A percentile compares a stretch with the other conserved stretches of the same genome.
phyloP scores from a whole-genome alignment of 2,888 invertebrate genomes.

The Dermolepida albohirtum region DNA sequence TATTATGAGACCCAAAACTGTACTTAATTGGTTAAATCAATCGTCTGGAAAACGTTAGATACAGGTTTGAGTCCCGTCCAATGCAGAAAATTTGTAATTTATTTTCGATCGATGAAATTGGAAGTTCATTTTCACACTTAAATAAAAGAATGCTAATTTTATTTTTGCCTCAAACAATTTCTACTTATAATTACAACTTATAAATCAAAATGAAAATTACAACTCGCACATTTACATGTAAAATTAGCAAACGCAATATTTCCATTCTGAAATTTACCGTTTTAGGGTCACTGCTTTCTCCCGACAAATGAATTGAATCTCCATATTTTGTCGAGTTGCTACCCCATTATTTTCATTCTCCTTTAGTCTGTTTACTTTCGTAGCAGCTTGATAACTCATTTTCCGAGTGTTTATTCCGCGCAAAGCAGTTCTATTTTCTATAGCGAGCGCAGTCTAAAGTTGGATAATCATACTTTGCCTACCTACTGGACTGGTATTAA shows the following conservation, averaged over 20 bases:
- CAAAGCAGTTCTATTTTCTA: conserved; percentile 36
- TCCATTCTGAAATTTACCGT: background rate
- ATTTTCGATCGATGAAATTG: too few relatives aligned
- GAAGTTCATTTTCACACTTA: too few relatives aligned
- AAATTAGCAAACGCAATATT: background rate
- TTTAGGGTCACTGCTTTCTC: conserved; percentile 15
- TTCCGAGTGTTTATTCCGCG: conserved; percentile 43
- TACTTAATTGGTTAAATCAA: too few relatives aligned
- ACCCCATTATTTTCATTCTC: conserved; percentile 30
- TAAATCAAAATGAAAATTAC: too few relatives aligned
- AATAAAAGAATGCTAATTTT: too few relatives aligned
- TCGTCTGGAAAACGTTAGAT: too few relatives aligned
- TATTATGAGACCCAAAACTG: too few relatives aligned
- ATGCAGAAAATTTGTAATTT: too few relatives aligned
- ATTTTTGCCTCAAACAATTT: too few relatives aligned
- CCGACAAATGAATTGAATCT: conserved; percentile 31
- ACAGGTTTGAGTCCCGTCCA: too few relatives aligned
- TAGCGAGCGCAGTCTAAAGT: conserved; percentile 15
- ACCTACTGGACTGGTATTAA: conserved; percentile 12
- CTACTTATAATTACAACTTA: too few relatives aligned
- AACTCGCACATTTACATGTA: too few relatives aligned
- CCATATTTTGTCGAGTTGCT: conserved; percentile 30
- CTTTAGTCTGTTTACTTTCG: conserved; percentile 31
- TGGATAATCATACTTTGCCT: conserved; percentile 32
- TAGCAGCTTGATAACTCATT: conserved; percentile 40